Base-by-base conservation (phyloP, 1,140 invertebrate genomes). In the Bilobella aurantiaca region DNA sequence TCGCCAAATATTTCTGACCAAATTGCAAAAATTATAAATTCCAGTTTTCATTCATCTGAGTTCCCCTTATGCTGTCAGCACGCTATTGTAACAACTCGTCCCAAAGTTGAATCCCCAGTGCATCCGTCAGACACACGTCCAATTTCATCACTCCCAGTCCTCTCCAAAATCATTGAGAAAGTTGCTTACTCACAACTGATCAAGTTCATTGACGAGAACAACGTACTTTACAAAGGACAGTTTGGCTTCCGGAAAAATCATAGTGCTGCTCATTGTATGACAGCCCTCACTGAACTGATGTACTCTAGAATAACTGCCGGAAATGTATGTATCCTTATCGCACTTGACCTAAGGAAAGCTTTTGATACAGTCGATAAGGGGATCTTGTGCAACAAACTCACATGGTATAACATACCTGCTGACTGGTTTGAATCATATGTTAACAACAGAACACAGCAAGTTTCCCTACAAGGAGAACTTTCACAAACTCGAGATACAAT, bases 161-260 rank as follows among this genome's bases (percentile, higher is more conserved):
- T 42, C 34, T 8, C 34, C 8, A 42, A 42, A 42, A 42, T 42
- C 8, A 12, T 8, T 42, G 34, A 42, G 18, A 42, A 42, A 42
- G 18, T 42, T 42, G 34, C 18, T 42, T 18, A 12, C 8, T 42
- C 34, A 8, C 34, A 42, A 42, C 18, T 42, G 34, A 42, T 18
- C 18, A 18, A 8, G 18, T 42, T 42, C 34, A 8, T 42, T 18
- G 18, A 42, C 18, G 8, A 18, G 18, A 42, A 42, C 18, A 18
- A 42, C 8, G 18, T 42, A 8, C 18, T 42, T 8, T 42, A 18
- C 18, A 12, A 8, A 12, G 8, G 8, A 42, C 65, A 66, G 42
- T 66, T 66, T 62, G 65, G 65, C 14, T 66, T 66, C 46, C 47
- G 65, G 18, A 53, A 62, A 58, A 18, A 29, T 2, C 60, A 49